These are phyloP conservation scores for Brachypteracias leptosomus DNA, from an alignment of 2,113 vertebrate genomes.

Conservation along the genomic window DNA sequence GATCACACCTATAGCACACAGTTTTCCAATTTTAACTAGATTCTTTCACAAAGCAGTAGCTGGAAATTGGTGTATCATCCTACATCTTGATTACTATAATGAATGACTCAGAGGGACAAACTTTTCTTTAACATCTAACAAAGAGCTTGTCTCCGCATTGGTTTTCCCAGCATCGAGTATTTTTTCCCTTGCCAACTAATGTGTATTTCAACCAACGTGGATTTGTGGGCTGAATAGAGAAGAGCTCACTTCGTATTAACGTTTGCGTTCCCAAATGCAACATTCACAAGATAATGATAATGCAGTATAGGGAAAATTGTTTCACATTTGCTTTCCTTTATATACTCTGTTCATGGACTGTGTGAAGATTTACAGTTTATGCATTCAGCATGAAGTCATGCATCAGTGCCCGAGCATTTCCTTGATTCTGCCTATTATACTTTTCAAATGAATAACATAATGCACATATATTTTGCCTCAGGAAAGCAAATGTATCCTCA, in stretches of 20 bases:
- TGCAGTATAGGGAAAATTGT: not conserved
- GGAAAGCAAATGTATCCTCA: not conserved
- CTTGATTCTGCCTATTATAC: not conserved
- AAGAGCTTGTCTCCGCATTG: not conserved
- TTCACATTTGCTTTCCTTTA: not conserved
- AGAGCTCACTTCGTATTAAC: not conserved
- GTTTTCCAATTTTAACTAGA: not conserved
- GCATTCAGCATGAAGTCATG: not conserved
- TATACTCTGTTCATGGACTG: not conserved
- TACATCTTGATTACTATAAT: not conserved
- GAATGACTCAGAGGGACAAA: not conserved
- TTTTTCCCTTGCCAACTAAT: not conserved
- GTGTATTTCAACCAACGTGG: not conserved
- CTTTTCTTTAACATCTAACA: not conserved
- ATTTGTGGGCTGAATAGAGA: not conserved
- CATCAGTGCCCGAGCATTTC: not conserved
- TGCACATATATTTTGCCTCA: not conserved
- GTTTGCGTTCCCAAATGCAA: not conserved
- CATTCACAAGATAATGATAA: not conserved
- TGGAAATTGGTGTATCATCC: rapidly evolving
- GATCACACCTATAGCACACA: not conserved
- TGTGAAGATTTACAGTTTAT: not conserved
- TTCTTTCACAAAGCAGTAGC: not conserved
- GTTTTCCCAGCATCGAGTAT: not conserved
- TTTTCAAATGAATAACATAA: not conserved